Evolutionary conservation across 2,888 invertebrate genomes (phyloP), one percentile per base, ranked within the genome.

Genomic region (Elysia crispata): DNA sequence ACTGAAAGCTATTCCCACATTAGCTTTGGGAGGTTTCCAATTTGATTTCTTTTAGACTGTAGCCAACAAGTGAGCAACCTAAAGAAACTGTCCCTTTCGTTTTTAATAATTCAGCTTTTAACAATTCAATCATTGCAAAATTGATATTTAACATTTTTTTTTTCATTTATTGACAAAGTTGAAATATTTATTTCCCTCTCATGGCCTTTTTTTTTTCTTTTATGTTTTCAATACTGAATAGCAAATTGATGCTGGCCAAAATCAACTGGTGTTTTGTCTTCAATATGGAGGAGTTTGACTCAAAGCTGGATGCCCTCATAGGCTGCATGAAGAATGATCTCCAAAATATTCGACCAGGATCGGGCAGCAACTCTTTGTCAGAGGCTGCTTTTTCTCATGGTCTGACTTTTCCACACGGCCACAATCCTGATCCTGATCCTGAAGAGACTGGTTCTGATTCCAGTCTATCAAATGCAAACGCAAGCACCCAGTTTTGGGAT

Each of bases 231-330:
- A 41, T 11, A 6, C 41, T 41, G 41, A 6, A 28, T 82, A 90
- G 90, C 80, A 86, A 87, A 60, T 81, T 90, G 62, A 89, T 89
- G 84, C 72, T 90, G 79, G 89, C 89, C 18, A 88, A 87, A 75
- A 89, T 90, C 72, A 89, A 90, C 79, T 90, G 90, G 90, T 86
- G 86, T 33, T 89, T 90, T 78, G 88, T 90, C 64, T 81, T 85
- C 30, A 87, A 86, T 62, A 80, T 83, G 0, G 87, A 86, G 31
- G 81, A 86, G 20, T 87, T 84, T 83, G 85, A 83, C 8, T 79
- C 77, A 60, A 87, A 83, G 66, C 74, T 86, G 30, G 80, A 78
- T 11, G 81, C 82, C 57, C 79, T 89, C n/a, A 73, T 87, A 0
- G 69, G 72, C 20, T 81, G 86, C 41, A 83, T 86, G 8, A 75